Conservation (phyloP, 2,888 invertebrate species). For the Euzophera pinguis region DNA sequence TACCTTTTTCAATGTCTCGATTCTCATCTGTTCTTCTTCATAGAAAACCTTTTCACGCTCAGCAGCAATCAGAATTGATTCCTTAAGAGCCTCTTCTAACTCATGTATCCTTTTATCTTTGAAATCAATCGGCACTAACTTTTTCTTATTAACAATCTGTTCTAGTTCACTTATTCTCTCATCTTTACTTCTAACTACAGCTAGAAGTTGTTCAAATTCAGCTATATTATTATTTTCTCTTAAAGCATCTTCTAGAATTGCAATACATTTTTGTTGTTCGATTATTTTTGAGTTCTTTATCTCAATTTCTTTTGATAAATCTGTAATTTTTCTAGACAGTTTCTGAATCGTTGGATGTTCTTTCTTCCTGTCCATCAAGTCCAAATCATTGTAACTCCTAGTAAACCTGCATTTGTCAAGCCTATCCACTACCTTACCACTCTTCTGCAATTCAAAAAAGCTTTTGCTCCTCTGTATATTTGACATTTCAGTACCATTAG, state of each 20-base stretch:
- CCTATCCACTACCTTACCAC: constrained; percentile 81
- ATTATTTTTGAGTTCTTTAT: constrained; percentile 76
- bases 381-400: constrained; percentile 64
- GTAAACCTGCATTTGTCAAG: constrained; percentile 74
- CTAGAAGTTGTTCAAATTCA: constrained; percentile 79
- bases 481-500: constrained; percentile 55
- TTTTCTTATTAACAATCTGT: constrained; percentile 79
- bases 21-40: constrained; percentile 82
- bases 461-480: constrained; percentile 66
- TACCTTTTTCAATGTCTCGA: constrained; percentile 84
- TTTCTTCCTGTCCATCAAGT: constrained; percentile 40
- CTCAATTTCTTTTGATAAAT: constrained; percentile 66
- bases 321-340: constrained; percentile 60
- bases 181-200: constrained; percentile 80
- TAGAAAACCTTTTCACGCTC: constrained; percentile 83
- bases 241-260: constrained; percentile 74
- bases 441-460: constrained; percentile 75
- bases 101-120: constrained; percentile 83
- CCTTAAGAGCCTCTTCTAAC: constrained; percentile 89
- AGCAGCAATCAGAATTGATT: constrained; percentile 86
- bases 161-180: constrained; percentile 89
- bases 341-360: constrained; percentile 50
- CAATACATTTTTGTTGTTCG: constrained; percentile 76
- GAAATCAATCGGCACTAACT: constrained; percentile 50
- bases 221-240: constrained; percentile 79